phyloP scores from a whole-genome alignment of 2,113 vertebrate species.

The Coregonus clupeaformis region DNA sequence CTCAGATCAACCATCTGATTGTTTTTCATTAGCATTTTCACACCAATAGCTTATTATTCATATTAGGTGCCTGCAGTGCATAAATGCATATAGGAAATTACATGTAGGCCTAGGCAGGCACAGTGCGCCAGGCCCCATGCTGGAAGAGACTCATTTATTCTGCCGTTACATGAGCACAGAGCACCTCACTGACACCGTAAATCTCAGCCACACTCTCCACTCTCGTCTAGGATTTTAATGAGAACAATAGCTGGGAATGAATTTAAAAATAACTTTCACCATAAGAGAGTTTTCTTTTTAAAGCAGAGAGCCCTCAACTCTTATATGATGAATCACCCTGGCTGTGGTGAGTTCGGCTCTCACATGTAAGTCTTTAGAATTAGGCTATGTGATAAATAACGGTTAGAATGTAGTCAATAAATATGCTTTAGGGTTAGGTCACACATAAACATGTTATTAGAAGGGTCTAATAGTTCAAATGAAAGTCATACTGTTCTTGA shows the following conservation, averaged over 20 bases:
- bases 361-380: not conserved
- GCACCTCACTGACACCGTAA: not conserved
- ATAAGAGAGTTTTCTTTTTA: not conserved
- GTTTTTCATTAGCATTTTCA: too few relatives aligned
- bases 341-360: not conserved
- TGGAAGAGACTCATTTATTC: slow-evolving; percentile 25
- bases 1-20: too few relatives aligned
- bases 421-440: too few relatives aligned
- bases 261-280: slow-evolving; percentile 23
- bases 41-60: too few relatives aligned
- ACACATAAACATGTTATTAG: too few relatives aligned
- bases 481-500: too few relatives aligned
- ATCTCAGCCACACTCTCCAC: not conserved
- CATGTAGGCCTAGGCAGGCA: not conserved
- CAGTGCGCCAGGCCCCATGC: slow-evolving; percentile 5
- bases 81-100: too few relatives aligned
- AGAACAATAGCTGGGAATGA: slow-evolving; percentile 34
- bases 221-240: slow-evolving; percentile 35
- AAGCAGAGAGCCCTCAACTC: slow-evolving; percentile 1
- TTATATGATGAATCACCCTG: slow-evolving; percentile 11
- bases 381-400: not conserved
- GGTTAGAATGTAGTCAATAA: not conserved
- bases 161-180: not conserved
- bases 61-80: too few relatives aligned
- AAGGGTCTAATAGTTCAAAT: too few relatives aligned